Evolutionary conservation across 2,888 invertebrate genomes (phyloP), one percentile per base, ranked within the genome.

Genomic region (Himalopsyche japonica): DNA sequence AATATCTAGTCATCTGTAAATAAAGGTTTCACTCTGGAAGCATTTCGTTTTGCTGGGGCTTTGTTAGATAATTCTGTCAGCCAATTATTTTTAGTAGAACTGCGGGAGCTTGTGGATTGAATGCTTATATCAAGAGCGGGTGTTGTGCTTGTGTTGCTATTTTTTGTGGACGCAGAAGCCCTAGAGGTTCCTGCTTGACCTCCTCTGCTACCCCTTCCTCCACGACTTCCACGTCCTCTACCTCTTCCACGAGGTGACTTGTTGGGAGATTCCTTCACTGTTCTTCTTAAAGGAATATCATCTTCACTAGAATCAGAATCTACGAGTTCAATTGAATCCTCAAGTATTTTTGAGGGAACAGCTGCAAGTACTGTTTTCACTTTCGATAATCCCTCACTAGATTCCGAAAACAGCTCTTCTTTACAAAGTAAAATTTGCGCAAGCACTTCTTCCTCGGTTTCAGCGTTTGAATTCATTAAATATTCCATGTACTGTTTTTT

Each of bases 371-470:
- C 88, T 77, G 87, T 88, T 79, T 88, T 88, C 7, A 92, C 88
- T 81, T 79, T 82, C 1, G 76, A 48, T 34, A 82, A 48, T 37
- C 88, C 89, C 82, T 90, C 90, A n/a, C 90, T 90, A 15, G 88
- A 89, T 86, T 92, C 92, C 34, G 84, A 81, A 48, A 84, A 86
- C 12, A 92, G 89, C 85, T 90, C 89, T 47, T 89, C 89, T 87
- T 91, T 90, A 86, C 90, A 89, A 30, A 87, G 86, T 3, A 89
- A 89, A 87, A 92, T 88, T 1, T 89, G 89, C 82, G 90, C 91
- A 47, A 88, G 88, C 34, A 92, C 90, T 85, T 92, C 93, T 57
- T 90, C 90, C 47, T 90, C 90, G 4, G 90, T 90, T 87, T 92
- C 91, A 6, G 92, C 91, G 18, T 89, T 90, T 3, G 91, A 89